Evolutionary conservation across 1,140 invertebrate species (phyloP), one percentile per base, ranked within the genome.

Genomic region (Oryzaephilus surinamensis): DNA sequence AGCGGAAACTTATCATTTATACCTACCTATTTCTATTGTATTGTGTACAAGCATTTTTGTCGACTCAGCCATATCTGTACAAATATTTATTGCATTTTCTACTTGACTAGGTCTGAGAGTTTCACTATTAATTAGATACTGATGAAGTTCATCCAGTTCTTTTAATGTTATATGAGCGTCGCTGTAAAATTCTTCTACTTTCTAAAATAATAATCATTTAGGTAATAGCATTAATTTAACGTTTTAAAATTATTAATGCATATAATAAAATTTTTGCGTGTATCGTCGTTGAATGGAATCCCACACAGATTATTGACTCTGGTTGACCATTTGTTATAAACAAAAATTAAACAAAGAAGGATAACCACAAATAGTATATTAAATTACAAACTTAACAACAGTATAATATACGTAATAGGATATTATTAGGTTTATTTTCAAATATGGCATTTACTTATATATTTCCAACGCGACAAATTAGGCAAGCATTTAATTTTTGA

Each of bases 151-250:
- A 14, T 72, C 67, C 59, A 80, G 67, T 45, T 71, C 69, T 10
- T 55, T 60, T 15, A 74, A 46, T 1, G 70, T 68, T 10, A 65
- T 55, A 11, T 64, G 61, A 19, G 71, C 66, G 37, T 69, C 67
- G 28, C 63, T 69, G 32, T 64, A 63, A 46, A 74, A 77, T 45
- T 73, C 72, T 48, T 80, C 77, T 12, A 77, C 68, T 63, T 69
- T 66, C 77, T 79, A 48, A 0, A 58, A 39, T 48, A 30, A 46
- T 18, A n/a, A 32, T 6, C 5, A 24, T 24, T 7, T 7, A 4
- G 4, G 10, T 24, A 24, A 6, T 24, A 24, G 8, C 4, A 24
- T 7, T 24, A 24, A 24, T 24, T 4, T 5, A 8, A 20, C 19
- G 19, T 8, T 5, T 20, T 20, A n/a, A n/a, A n/a, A 20, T 20